Base-by-base conservation (phyloP, 2,113 vertebrate genomes). In the Anoplopoma fimbria region DNA sequence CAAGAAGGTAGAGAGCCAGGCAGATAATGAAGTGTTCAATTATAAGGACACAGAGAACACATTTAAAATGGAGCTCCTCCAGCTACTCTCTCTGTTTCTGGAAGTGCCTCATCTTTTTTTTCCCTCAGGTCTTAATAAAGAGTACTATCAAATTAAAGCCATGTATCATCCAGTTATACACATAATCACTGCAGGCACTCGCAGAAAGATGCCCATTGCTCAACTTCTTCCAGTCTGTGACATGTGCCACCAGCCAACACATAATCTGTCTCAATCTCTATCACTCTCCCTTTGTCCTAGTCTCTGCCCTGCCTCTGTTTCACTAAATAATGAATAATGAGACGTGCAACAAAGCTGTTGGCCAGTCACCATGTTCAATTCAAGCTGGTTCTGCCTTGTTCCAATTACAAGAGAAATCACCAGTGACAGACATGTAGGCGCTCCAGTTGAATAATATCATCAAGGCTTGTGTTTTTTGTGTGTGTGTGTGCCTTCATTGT, bases 1-100 rank as follows among this genome's bases (percentile, higher is more conserved):
- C 80, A 91, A 79, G 85, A 69, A 80, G 61, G 70, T 61, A 86
- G 81, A 77, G 84, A 87, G 84, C 49, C 53, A 64, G 69, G 87
- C 53, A 77, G 69, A 83, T 93, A 93, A 95, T 94, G 86, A 95
- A 94, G 91, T 93, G 92, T 92, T 93, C 92, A 93, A 92, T 95
- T 94, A 93, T 86, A 75, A 79, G 70, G 87, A 91, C 86, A 88
- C 83, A 81, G 86, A 78, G 75, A 83, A 69, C 86, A 78, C 61
- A 75, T 87, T 89, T 76, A 86, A 90, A 88, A 82, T 69, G 9
- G 68, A 85, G 79, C 77, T 83, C 85, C 88, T 90, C 72, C 74
- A 77, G 87, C 83, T 49, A 76, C 55, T 83, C 53, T 15, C 80
- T 88, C 47, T 86, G 87, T 90, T 86, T 85, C 69, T 70, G 76